Conservation (phyloP, 1,140 invertebrate species). For the Drosophila malerkotliana region DNA sequence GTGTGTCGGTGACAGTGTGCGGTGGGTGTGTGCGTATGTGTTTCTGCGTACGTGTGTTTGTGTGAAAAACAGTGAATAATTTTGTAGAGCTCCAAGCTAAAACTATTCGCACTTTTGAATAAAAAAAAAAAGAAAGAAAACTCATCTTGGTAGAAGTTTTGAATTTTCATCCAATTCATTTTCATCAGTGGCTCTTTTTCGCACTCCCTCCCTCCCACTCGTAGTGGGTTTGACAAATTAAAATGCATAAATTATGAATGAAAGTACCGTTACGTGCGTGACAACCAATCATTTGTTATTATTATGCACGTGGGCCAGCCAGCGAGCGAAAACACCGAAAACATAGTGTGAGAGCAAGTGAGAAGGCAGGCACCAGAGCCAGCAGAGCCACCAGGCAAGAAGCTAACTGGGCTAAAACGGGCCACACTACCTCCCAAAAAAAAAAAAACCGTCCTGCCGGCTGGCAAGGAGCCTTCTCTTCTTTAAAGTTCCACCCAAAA, state of each 20-base stretch:
- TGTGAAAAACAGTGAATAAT: constrained; percentile 28
- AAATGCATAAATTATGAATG: constrained; percentile 83
- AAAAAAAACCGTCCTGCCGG: background rate
- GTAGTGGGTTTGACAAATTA: constrained; percentile 74
- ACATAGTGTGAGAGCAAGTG: constrained; percentile 19
- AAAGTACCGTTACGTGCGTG: constrained; percentile 82
- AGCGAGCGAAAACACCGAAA: constrained; percentile 18
- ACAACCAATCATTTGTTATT: constrained; percentile 82
- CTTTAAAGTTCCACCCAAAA: constrained; percentile 30
- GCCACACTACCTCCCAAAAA: background rate
- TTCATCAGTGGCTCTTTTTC: constrained; percentile 12
- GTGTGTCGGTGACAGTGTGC: constrained; percentile 1
- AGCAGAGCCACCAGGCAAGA: constrained; percentile 2
- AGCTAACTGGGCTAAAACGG: constrained; percentile 39
- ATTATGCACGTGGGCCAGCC: constrained; percentile 73
- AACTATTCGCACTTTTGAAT: constrained; percentile 20
- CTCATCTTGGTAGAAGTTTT: background rate
- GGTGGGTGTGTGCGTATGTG: constrained; percentile 8
- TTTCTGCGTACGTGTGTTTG: constrained; percentile 8
- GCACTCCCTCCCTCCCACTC: constrained; percentile 3
- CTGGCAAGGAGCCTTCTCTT: constrained; percentile 4
- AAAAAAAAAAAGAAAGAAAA: constrained; percentile 11
- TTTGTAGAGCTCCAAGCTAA: constrained; percentile 14
- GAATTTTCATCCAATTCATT: constrained; percentile 32
- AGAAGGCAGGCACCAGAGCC: background rate